phyloP scores from a whole-genome alignment of 2,888 invertebrate species.

The Arge pagana region DNA sequence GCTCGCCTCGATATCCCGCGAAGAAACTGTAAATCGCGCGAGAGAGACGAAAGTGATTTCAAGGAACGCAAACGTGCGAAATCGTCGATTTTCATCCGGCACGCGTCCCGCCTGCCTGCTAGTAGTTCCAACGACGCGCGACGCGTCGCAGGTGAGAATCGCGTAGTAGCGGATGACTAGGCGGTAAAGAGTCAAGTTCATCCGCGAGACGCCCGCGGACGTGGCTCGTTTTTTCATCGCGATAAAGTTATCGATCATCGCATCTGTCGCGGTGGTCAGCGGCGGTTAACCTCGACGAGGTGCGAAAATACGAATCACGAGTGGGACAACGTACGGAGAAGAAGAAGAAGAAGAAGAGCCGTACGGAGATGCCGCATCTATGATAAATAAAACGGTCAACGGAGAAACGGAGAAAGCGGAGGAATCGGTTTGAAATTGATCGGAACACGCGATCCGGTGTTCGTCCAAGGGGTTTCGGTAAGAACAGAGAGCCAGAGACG shows the following conservation, averaged over 20 bases:
- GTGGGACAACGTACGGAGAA: constrained; percentile 7
- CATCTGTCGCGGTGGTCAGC: constrained; percentile 30
- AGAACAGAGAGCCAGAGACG: neutral
- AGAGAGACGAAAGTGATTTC: too few relatives aligned
- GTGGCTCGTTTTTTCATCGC: too few relatives aligned
- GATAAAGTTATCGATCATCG: constrained; percentile 22
- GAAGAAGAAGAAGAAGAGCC: constrained; percentile 2
- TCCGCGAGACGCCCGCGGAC: too few relatives aligned
- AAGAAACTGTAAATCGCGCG: too few relatives aligned
- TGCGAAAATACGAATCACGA: constrained; percentile 1
- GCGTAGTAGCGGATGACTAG: constrained; percentile 4
- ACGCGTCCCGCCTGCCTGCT: too few relatives aligned
- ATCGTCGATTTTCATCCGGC: too few relatives aligned
- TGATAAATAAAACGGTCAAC: constrained; percentile 8
- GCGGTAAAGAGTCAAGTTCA: constrained; percentile 24
- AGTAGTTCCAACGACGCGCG: constrained; percentile 1
- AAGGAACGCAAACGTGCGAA: too few relatives aligned
- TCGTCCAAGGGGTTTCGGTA: constrained; percentile 1
- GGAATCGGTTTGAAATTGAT: constrained; percentile 12
- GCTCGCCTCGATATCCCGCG: too few relatives aligned
- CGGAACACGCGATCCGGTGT: constrained; percentile 7
- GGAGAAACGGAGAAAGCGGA: constrained; percentile 6
- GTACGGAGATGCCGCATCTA: neutral
- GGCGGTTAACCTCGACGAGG: constrained; percentile 32
- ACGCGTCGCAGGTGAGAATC: constrained; percentile 7